phyloP scores from a whole-genome alignment of 2,888 invertebrate species.

The Harpalus rubripes region DNA sequence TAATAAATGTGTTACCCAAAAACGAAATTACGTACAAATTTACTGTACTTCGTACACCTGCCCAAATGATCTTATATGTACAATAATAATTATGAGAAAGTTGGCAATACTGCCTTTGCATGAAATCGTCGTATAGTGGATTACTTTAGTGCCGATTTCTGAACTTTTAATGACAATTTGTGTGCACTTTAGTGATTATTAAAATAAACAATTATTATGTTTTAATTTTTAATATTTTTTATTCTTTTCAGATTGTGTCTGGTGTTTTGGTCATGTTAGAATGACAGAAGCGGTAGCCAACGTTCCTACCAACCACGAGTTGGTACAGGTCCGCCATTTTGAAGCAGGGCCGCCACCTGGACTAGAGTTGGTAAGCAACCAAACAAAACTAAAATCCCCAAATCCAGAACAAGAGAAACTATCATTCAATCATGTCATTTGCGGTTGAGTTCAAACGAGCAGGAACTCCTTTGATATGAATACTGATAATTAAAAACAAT shows the following conservation, averaged over 20 bases:
- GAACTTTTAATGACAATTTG: too few species aligned
- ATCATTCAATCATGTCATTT: constrained; percentile 28
- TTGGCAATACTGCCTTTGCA: too few species aligned
- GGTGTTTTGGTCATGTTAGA: constrained; percentile 55
- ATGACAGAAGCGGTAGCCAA: constrained; percentile 76
- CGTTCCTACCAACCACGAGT: constrained; percentile 80
- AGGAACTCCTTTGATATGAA: background rate
- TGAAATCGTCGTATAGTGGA: too few species aligned
- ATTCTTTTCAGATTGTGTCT: constrained; percentile 26
- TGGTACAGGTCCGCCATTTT: constrained; percentile 76
- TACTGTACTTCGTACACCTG: too few species aligned
- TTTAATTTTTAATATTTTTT: background rate
- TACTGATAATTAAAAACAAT: background rate
- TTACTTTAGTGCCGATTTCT: too few species aligned
- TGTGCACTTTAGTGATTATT: too few species aligned
- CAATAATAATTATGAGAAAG: too few species aligned
- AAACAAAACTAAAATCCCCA: constrained; percentile 67
- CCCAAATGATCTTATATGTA: too few species aligned
- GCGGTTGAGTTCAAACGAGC: background rate
- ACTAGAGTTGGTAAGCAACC: constrained; percentile 74
- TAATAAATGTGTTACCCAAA: too few species aligned
- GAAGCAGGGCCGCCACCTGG: constrained; percentile 77
- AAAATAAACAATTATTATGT: background rate
- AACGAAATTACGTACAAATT: too few species aligned
- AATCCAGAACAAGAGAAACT: background rate